These are phyloP conservation scores for Eilema caniola DNA, from an alignment of 2,888 invertebrate species.

Conservation along the genomic window DNA sequence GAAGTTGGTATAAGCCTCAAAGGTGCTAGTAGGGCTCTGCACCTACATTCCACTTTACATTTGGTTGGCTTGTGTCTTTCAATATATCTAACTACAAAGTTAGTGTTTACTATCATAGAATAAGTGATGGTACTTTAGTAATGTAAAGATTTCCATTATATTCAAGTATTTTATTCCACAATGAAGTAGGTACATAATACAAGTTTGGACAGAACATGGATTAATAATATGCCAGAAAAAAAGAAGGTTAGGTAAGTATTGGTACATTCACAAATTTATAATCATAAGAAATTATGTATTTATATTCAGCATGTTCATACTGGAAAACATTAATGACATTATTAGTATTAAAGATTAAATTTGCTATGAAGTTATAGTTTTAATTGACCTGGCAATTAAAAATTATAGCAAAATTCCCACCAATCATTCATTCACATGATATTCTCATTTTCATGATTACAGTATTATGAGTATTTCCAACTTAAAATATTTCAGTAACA, in stretches of 20 bases:
- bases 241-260: background rate
- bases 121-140: too few relatives aligned
- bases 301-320: background rate
- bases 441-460: background rate
- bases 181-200: slow-evolving; percentile 49
- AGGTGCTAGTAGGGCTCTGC: too few relatives aligned
- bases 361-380: background rate
- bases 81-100: background rate
- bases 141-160: background rate
- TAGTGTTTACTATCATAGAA: too few relatives aligned
- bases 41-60: too few relatives aligned
- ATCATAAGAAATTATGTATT: background rate
- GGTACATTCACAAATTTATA: background rate
- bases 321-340: background rate
- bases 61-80: too few relatives aligned
- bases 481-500: slow-evolving; percentile 5
- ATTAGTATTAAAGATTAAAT: background rate
- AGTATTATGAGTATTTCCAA: background rate
- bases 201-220: slow-evolving; percentile 34
- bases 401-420: background rate
- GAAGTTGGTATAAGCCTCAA: too few relatives aligned
- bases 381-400: background rate
- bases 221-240: background rate
- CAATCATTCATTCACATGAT: background rate
- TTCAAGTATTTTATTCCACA: slow-evolving; percentile 39